Base-by-base conservation (phyloP, 2,797 vertebrate species). In the Onychomys torridus region DNA sequence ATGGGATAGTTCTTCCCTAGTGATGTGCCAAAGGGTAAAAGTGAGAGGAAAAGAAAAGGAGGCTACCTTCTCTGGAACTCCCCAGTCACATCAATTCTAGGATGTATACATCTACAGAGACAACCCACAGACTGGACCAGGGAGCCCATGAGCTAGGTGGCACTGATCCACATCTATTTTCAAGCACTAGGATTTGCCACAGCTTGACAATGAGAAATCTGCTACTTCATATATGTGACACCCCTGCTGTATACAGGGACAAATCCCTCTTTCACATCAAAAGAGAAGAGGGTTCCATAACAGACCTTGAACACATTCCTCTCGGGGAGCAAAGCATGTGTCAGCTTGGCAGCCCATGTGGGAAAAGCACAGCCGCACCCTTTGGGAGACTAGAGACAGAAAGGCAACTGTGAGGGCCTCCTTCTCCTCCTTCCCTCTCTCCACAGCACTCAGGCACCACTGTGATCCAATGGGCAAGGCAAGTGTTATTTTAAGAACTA, bases 401-500 rank as follows among this genome's bases (percentile, higher is more conserved):
- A 57, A 29, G 7, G 2, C 0, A 1, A 49, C 67, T 49, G 84
- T 75, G 16, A 23, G 37, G 17, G 49, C 19, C 59, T 75, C 16
- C 3, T 19, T 79, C 37, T 14, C 55, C 57, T 71, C n/a, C 77
- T 81, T 75, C 32, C 63, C 6, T 3, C 12, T 69, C 34, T 76
- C 59, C 32, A 34, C 2, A 0, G 61, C 17, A 2, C 9, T 6
- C 88, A 21, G 52, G 25, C 59, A 43, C 46, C n/a, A 34, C 6
- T 0, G 43, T 61, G 61, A 43, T 89, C 76, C 34, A 61, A 16
- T 12, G 29, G 85, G 52, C 52, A 37, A 90, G 0, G 25, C 29
- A 4, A 46, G 43, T 90, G 40, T 73, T 93, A 90, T 95, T 93
- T 85, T 90, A 89, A 94, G 94, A 92, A 63, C 49, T 57, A 82